Base-by-base conservation (phyloP, 2,888 invertebrate genomes). In the Cheilosia grossa region DNA sequence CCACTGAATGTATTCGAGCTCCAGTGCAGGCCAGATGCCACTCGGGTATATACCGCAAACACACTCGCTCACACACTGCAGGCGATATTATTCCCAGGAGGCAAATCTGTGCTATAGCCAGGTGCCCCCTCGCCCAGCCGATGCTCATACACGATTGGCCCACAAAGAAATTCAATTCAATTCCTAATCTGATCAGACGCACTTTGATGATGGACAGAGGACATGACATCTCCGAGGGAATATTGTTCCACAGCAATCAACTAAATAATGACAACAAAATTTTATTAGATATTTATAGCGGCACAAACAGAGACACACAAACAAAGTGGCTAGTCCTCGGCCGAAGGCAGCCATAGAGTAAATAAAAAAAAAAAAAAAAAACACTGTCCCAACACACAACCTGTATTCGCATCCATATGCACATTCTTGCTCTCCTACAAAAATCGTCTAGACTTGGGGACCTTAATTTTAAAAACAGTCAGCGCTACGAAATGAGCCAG, bases 381-480 rank as follows among this genome's bases (percentile, higher is more conserved):
- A 54, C 30, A 53, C 37, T 37, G 6, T 66, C 19, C 40, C 58
- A 47, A 42, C 37, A 37, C 13, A 37, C 37, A 37, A 37, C 37
- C 37, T 37, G 37, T 37, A 37, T 37, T 37, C 13, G 37, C 37
- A 37, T 37, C 13, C 37, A 37, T 37, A 58, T 54, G 56, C 64
- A 64, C 59, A 69, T 33, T 70, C 58, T 67, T 42, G 49, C 10
- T 78, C 78, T 78, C 66, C 56, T 56, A 73, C 49, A 78, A 73
- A 77, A 73, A 56, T 79, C 51, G 83, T 85, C 83, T 85, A 85
- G 83, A 85, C 83, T 85, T 85, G 58, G 70, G 64, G 80, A 80
- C 83, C 83, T 85, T 85, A 85, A 75, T 85, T 85, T 49, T 63
- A 53, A 59, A 79, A 75, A 70, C 63, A 75, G 69, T 67, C 81